Evolutionary conservation across 2,888 invertebrate genomes (phyloP).

Genomic region (Podabrus alpinus): DNA sequence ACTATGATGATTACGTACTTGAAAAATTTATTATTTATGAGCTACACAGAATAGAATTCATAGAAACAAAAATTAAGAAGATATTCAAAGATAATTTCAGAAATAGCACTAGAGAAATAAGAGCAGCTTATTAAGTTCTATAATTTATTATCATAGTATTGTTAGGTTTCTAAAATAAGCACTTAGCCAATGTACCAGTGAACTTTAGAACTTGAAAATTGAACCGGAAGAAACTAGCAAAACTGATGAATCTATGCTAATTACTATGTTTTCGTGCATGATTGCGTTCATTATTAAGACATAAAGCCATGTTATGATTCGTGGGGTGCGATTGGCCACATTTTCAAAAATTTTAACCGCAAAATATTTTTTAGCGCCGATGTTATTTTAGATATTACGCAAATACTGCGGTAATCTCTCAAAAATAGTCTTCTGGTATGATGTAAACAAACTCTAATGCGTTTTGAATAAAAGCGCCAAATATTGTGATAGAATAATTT

Average conservation of each 20-base stretch:
- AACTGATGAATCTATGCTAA: background rate
- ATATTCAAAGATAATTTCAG: background rate
- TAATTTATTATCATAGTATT: background rate
- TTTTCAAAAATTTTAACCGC: too few relatives aligned
- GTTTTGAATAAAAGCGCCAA: background rate
- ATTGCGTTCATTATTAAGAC: background rate
- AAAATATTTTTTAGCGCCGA: too few relatives aligned
- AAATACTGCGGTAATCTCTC: background rate
- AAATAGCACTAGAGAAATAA: background rate
- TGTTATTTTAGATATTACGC: background rate
- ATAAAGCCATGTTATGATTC: background rate
- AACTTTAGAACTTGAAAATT: background rate
- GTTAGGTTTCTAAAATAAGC: background rate
- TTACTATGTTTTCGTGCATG: background rate
- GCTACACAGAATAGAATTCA: background rate
- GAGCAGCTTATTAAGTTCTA: background rate
- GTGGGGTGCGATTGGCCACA: background rate
- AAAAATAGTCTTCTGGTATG: background rate
- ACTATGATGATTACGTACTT: background rate
- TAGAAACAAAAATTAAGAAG: background rate
- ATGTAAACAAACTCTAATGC: background rate
- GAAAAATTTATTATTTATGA: background rate
- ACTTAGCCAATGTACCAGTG: background rate
- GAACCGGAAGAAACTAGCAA: background rate
- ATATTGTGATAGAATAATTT: background rate